Base-by-base conservation (phyloP, 2,888 invertebrate species). In the Aquatica leii region DNA sequence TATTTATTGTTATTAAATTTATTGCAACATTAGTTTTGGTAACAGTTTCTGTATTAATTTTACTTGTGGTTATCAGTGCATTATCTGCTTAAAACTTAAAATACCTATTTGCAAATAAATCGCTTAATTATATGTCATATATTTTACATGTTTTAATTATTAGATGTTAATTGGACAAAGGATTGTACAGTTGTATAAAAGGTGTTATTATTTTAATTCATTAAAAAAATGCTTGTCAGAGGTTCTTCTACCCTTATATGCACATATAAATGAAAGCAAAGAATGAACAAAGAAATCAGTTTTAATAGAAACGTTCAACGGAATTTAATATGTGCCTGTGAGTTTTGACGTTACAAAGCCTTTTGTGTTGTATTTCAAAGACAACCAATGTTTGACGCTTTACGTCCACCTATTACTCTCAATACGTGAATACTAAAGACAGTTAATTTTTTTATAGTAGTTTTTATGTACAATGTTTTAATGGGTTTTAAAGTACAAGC, bases 251-350 rank as follows among this genome's bases (percentile, higher is more conserved):
- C 57, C 52, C 62, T 62, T 34, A 54, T 59, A 17, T 18, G 49
- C 41, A 61, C 51, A 41, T 50, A 50, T 43, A 61, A 56, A 61
- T 51, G 56, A 52, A 62, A 37, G 62, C 35, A 56, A 41, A 51
- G 52, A 52, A 52, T 34, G 58, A 58, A 62, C 62, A 62, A 62
- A 62, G 58, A 58, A 62, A 62, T 58, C 62, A 52, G 46, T 58
- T 53, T 62, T 62, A 58, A 57, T 57, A 62, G 57, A 62, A 62
- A 52, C 34, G 53, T 52, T 56, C 53, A 24, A 18, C 35, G 62
- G 62, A 62, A 62, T 62, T 62, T 57, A 62, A 62, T 62, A 62
- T 58, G 57, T 58, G 57, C 57, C 37, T 62, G 55, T 50, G 40
- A 54, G 51, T 15, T 35, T 62, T 51, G 62, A 62, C 62, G 46